Conservation (phyloP, 2,113 vertebrate genomes). For the Bolborhynchus lineola region DNA sequence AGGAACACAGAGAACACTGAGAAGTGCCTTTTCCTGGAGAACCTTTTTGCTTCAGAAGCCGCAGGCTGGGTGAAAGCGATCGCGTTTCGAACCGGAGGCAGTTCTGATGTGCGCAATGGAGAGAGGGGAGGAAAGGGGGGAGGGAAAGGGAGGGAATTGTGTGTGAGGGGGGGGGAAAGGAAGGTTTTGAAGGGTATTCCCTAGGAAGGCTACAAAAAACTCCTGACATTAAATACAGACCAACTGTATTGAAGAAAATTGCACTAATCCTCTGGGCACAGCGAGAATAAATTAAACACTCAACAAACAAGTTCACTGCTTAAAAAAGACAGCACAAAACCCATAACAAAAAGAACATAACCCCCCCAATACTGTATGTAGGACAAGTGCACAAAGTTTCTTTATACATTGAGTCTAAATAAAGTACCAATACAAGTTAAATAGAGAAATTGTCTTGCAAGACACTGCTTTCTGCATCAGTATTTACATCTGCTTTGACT, state of each 20-base stretch:
- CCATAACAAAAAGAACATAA: constrained; percentile 65
- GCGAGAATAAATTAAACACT: constrained; percentile 76
- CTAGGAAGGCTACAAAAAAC: constrained; percentile 60
- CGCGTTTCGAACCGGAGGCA: background rate
- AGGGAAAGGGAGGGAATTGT: background rate
- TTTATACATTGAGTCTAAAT: constrained; percentile 71
- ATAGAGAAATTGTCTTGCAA: constrained; percentile 54
- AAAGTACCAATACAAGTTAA: constrained; percentile 70
- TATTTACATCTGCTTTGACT: constrained; percentile 25
- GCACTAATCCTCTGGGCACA: constrained; percentile 81
- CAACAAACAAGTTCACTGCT: constrained; percentile 68
- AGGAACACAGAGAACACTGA: background rate
- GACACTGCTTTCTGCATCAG: background rate
- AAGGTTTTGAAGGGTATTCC: constrained; percentile 65
- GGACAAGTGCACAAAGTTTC: constrained; percentile 84
- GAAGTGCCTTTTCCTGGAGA: background rate
- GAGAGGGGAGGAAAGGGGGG: background rate
- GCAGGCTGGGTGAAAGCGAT: background rate
- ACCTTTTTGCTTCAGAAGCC: background rate
- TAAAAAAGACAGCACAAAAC: constrained; percentile 62
- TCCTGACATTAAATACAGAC: constrained; percentile 73
- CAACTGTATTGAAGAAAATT: constrained; percentile 68
- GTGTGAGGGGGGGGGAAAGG: background rate
- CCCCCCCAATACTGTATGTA: constrained; percentile 64
- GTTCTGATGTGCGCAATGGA: background rate